Evolutionary conservation across 2,797 vertebrate species (phyloP).

Genomic region (Eidolon dupreanum): DNA sequence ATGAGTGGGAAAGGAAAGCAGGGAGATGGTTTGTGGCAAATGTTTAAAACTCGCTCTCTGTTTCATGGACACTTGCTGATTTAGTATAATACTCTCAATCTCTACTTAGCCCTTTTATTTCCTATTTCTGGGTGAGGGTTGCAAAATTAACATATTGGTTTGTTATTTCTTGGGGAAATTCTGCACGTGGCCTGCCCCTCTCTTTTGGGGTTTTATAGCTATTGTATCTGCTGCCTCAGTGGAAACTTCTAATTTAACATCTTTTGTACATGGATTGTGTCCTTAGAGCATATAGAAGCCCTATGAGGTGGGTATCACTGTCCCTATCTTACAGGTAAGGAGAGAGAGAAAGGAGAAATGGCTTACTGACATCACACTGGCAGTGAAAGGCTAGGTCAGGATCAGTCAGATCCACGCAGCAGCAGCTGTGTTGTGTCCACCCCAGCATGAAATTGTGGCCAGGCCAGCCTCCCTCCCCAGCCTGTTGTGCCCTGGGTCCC

Average conservation of each 20-base stretch:
- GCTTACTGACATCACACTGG: neutral
- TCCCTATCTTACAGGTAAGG: neutral
- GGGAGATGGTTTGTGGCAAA: neutral
- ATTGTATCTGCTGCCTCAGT: neutral
- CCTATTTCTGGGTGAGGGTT: neutral
- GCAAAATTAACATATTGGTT: neutral
- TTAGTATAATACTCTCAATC: neutral
- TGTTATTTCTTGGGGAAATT: constrained; percentile 1
- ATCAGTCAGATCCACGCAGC: neutral
- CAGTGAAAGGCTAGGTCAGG: neutral
- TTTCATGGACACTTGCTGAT: neutral
- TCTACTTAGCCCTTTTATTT: neutral
- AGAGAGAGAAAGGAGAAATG: neutral
- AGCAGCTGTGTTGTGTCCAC: neutral
- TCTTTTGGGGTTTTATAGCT: neutral
- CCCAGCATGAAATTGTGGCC: neutral
- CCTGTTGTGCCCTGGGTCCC: neutral
- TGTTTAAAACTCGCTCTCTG: neutral
- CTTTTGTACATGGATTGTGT: neutral
- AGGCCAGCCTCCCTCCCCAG: neutral
- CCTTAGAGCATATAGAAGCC: neutral
- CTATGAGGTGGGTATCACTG: neutral
- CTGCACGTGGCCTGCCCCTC: neutral
- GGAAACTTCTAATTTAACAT: constrained; percentile 2
- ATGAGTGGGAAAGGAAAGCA: neutral